Evolutionary conservation across 2,888 invertebrate genomes (phyloP).

Genomic region (Cistogaster globosa): DNA sequence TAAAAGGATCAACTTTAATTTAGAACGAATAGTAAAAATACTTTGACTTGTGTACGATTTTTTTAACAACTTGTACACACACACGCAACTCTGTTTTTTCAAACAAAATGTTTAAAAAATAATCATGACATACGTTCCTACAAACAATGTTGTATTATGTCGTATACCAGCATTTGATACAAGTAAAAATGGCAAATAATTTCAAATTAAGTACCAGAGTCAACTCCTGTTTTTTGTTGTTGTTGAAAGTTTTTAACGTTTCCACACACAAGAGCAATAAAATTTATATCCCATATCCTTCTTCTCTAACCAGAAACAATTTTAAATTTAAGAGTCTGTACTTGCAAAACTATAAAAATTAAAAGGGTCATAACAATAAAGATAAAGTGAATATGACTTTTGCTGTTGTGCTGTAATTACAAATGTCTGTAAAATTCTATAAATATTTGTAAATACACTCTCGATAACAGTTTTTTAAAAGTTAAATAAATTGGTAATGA

Average conservation of each 20-base stretch:
- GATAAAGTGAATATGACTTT: background rate
- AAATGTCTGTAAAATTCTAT: too few species aligned
- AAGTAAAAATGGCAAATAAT: conserved; percentile 16
- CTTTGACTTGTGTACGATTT: background rate
- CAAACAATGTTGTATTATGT: conserved; percentile 34
- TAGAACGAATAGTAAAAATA: conserved; percentile 10
- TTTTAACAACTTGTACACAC: background rate
- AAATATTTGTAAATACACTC: too few species aligned
- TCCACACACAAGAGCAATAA: conserved; percentile 24
- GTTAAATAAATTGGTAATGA: too few species aligned
- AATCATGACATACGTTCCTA: background rate
- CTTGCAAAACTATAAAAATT: conserved; percentile 8
- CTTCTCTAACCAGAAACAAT: conserved; percentile 10
- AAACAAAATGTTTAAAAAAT: conserved; percentile 19
- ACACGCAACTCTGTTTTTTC: background rate
- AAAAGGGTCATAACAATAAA: conserved; percentile 27
- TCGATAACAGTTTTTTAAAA: too few species aligned
- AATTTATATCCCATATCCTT: conserved; percentile 22
- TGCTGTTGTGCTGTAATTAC: background rate
- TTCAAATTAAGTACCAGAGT: conserved; percentile 43
- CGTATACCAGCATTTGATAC: conserved; percentile 3
- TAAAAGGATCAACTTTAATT: conserved; percentile 16
- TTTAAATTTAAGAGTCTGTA: background rate
- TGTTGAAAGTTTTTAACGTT: background rate
- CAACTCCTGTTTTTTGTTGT: conserved; percentile 11